Percentiles rank a stretch among this genome's conserved stretches.
phyloP scores from a whole-genome alignment of 2,113 vertebrate genomes.

The Orcinus orca region DNA sequence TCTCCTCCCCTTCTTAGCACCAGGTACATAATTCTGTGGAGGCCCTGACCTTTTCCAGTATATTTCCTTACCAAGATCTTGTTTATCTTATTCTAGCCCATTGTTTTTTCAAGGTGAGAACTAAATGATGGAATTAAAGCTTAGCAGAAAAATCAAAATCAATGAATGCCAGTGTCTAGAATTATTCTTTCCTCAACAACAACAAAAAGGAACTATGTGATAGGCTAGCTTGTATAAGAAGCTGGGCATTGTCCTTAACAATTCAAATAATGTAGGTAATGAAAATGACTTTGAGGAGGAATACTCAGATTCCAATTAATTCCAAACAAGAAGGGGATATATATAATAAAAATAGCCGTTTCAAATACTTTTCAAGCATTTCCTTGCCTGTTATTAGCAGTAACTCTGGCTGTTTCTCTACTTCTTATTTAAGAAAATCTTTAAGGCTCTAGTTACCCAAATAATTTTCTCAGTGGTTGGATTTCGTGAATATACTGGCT shows the following conservation, averaged over 20 bases:
- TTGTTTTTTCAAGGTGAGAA: background rate
- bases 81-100: background rate
- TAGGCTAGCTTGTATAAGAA: background rate
- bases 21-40: background rate
- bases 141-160: slow-evolving; percentile 66
- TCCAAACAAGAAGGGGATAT: slow-evolving; percentile 8
- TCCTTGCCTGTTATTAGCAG: background rate
- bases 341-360: slow-evolving; percentile 45
- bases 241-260: background rate
- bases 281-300: slow-evolving; percentile 47
- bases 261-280: slow-evolving; percentile 15
- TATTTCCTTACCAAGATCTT: background rate
- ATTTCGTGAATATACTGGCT: slow-evolving; percentile 19
- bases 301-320: slow-evolving; percentile 30
- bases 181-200: slow-evolving; percentile 37
- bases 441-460: background rate
- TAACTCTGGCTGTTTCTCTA: background rate
- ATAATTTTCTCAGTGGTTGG: background rate
- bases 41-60: background rate
- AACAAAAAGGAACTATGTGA: background rate
- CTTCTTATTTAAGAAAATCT: background rate
- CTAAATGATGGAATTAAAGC: background rate
- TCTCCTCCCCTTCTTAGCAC: slow-evolving; percentile 24
- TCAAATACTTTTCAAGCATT: slow-evolving; percentile 43
- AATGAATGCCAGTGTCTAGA: slow-evolving; percentile 41